Percentiles rank a stretch among this genome's conserved stretches.
These are phyloP conservation scores for Mirounga angustirostris DNA, from an alignment of 2,113 vertebrate species.

Conservation along the genomic window DNA sequence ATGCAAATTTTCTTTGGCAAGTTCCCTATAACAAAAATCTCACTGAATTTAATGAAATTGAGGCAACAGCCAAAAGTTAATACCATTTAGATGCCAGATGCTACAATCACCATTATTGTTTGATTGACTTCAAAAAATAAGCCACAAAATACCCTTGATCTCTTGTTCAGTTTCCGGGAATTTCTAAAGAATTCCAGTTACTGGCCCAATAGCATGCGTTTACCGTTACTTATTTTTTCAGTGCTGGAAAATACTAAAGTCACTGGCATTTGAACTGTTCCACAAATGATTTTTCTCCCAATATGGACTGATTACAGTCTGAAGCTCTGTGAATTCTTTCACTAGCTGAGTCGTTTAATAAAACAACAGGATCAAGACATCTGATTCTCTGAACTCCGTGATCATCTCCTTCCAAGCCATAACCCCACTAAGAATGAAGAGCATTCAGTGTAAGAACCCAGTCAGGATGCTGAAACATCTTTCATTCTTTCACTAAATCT, in stretches of 20 bases:
- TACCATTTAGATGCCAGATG: slow-evolving; percentile 81
- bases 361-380: background rate
- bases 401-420: background rate
- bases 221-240: background rate
- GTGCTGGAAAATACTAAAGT: background rate
- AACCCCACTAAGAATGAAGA: background rate
- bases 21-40: slow-evolving; percentile 80
- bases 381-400: background rate
- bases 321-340: background rate
- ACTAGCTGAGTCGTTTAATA: background rate
- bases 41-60: slow-evolving; percentile 79
- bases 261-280: background rate
- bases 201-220: slow-evolving; percentile 64
- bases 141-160: slow-evolving; percentile 76
- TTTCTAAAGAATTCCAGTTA: slow-evolving; percentile 78
- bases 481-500: background rate
- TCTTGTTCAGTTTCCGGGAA: slow-evolving; percentile 80
- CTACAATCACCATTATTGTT: slow-evolving; percentile 76
- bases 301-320: background rate
- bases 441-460: background rate
- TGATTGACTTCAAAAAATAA: slow-evolving; percentile 81
- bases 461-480: background rate
- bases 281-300: slow-evolving; percentile 15
- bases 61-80: slow-evolving; percentile 82
- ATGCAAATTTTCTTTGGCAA: slow-evolving; percentile 84